phyloP scores from a whole-genome alignment of 2,888 invertebrate genomes.

The Congeria kusceri region DNA sequence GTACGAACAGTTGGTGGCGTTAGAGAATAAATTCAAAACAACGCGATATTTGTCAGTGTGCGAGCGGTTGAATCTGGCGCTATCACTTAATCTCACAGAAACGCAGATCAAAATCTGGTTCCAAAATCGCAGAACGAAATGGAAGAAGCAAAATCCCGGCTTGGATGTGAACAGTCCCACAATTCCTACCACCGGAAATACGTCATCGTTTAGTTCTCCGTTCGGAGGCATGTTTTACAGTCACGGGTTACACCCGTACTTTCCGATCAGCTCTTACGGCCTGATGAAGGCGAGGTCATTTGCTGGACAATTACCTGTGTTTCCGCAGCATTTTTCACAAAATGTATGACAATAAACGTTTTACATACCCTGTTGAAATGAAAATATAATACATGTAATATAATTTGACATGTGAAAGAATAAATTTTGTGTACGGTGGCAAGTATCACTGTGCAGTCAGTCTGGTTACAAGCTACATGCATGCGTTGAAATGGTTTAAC shows the following conservation, averaged over 20 bases:
- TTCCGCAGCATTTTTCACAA: slow-evolving; percentile 61
- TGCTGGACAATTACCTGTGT: slow-evolving; percentile 73
- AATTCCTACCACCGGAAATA: slow-evolving; percentile 74
- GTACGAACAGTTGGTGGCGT: slow-evolving; percentile 97
- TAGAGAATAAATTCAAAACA: slow-evolving; percentile 99
- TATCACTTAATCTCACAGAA: slow-evolving; percentile 97
- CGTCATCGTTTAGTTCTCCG: slow-evolving; percentile 75
- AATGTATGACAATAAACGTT: slow-evolving; percentile 27
- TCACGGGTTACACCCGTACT: slow-evolving; percentile 79
- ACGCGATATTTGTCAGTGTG: slow-evolving; percentile 97
- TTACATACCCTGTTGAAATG: no score
- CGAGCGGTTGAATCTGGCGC: slow-evolving; percentile 97
- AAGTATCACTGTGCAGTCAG: no score
- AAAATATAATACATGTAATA: no score
- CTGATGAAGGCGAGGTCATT: slow-evolving; percentile 77
- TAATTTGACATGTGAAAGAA: no score
- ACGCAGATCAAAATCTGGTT: slow-evolving; percentile 91
- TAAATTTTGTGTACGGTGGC: no score
- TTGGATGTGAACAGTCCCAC: slow-evolving; percentile 92
- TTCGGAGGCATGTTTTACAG: slow-evolving; percentile 79
- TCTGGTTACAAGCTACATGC: no score
- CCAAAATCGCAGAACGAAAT: slow-evolving; percentile 96
- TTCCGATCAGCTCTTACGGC: slow-evolving; percentile 79
- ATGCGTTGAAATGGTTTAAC: no score
- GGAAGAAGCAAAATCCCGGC: slow-evolving; percentile 99